phyloP scores from a whole-genome alignment of 2,888 invertebrate species.

The Kuschelorhynchus macadamiae region DNA sequence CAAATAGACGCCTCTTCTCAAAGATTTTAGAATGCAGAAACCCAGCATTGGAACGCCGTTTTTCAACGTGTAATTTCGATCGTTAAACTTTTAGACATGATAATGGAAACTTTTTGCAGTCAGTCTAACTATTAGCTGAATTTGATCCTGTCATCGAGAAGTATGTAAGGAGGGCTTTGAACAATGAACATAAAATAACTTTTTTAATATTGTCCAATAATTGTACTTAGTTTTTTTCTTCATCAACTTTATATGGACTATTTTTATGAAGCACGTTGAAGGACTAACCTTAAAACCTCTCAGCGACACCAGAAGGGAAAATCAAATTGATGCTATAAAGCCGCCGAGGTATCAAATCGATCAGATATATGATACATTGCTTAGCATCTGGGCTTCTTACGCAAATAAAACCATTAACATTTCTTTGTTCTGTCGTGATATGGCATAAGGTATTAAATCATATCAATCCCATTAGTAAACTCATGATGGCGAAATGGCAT shows the following conservation, averaged over 20 bases:
- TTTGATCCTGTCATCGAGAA: no score
- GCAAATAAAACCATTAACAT: not conserved
- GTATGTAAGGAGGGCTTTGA: no score
- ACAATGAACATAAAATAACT: no score
- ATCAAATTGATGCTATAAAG: constrained; percentile 51
- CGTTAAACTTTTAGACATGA: no score
- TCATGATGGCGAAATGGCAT: constrained; percentile 4
- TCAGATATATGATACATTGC: constrained; percentile 9
- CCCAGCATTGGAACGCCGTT: no score
- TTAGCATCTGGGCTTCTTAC: not conserved
- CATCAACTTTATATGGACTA: constrained; percentile 46
- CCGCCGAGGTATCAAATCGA: constrained; percentile 48
- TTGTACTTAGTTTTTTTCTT: constrained; percentile 28
- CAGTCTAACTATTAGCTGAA: no score
- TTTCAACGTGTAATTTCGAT: no score
- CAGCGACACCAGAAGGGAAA: constrained; percentile 52
- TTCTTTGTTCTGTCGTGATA: constrained; percentile 15
- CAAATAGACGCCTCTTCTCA: no score
- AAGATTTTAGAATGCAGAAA: no score
- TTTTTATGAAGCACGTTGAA: constrained; percentile 45
- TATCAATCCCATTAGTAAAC: constrained; percentile 6
- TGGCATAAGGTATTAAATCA: constrained; percentile 15
- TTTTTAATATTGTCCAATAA: constrained; percentile 28
- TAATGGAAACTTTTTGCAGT: no score
- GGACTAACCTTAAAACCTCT: constrained; percentile 52